Evolutionary conservation across 2,797 vertebrate genomes (phyloP).

Genomic region (Astyanax mexicanus): DNA sequence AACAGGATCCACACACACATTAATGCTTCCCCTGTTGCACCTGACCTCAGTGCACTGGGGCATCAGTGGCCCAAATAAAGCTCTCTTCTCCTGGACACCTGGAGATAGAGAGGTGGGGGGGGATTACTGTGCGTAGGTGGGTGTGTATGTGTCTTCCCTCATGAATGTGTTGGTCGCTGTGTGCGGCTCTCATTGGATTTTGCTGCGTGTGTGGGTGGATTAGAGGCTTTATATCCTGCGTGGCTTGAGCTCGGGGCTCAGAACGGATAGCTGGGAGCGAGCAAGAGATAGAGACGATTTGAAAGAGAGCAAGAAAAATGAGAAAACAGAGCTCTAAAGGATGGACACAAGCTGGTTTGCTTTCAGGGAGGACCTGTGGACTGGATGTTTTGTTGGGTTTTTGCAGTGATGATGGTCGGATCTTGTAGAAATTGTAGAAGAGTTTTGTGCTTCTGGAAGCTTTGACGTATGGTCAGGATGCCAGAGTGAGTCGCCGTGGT

Average conservation of each 20-base stretch:
- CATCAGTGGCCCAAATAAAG: constrained; percentile 40
- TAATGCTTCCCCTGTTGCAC: background rate
- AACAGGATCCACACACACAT: background rate
- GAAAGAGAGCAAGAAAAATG: background rate
- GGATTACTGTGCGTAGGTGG: constrained; percentile 37
- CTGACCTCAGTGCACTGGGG: background rate
- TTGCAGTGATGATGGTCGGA: too few species aligned
- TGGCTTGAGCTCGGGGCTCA: constrained; percentile 17
- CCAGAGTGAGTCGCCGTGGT: background rate
- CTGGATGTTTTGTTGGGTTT: background rate
- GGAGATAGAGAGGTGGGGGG: background rate
- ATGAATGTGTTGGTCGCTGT: constrained; percentile 1
- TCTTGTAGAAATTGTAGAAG: too few species aligned
- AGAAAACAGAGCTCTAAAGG: background rate
- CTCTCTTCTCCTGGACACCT: constrained; percentile 7
- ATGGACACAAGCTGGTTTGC: background rate
- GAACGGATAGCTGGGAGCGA: constrained; percentile 9
- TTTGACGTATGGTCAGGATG: background rate
- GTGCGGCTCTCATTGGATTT: constrained; percentile 44
- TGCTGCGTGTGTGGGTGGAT: constrained; percentile 69
- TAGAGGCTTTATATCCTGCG: constrained; percentile 73
- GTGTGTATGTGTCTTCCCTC: constrained; percentile 25
- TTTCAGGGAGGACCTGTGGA: background rate
- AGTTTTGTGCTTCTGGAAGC: background rate
- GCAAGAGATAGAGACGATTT: background rate